Evolutionary conservation across 2,888 invertebrate species (phyloP), one percentile per base, ranked within the genome.

Genomic region (Plemyria rubiginata): DNA sequence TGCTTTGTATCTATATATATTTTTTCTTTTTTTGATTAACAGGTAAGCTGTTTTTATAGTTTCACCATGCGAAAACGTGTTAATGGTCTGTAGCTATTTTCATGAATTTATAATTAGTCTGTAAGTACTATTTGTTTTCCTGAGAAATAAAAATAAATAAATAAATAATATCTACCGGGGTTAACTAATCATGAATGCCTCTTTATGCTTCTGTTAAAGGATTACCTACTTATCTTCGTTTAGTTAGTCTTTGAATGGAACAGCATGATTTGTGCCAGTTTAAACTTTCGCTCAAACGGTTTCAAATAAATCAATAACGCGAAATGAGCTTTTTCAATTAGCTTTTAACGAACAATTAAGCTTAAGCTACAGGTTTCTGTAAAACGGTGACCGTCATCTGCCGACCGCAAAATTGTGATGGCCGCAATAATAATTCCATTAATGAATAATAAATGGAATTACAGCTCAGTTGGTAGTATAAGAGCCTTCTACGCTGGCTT

Each of bases 221-320:
- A 43, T 13, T 43, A 40, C 8, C 15, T 45, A 45, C 8, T 43
- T 45, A 45, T 16, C 16, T 45, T 45, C 45, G 43, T 43, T 43
- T 45, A 45, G 45, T 50, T 29, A 46, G n/a, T 9, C 46, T 11
- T 11, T 36, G 36, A 36, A 36, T 32, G 32, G 29, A 50, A 4
- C 50, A 36, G 32, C 36, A 15, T 50, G 50, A 32, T 36, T 50
- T 50, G 50, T 50, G 13, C 13, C 36, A 50, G 32, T 50, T 15
- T 11, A 36, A 36, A 50, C 50, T 36, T 32, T 50, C 50, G 13
- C 50, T 50, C 50, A 52, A 16, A 56, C 32, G 8, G 8, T 59
- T 52, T 49, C 55, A 61, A 67, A 53, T 52, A 60, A 61, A 61
- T 61, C 60, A 61, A 61, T 61, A 55, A 40, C 45, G 40, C 40